These are phyloP conservation scores for Origma solitaria DNA, from an alignment of 2,113 vertebrate genomes.

Conservation along the genomic window DNA sequence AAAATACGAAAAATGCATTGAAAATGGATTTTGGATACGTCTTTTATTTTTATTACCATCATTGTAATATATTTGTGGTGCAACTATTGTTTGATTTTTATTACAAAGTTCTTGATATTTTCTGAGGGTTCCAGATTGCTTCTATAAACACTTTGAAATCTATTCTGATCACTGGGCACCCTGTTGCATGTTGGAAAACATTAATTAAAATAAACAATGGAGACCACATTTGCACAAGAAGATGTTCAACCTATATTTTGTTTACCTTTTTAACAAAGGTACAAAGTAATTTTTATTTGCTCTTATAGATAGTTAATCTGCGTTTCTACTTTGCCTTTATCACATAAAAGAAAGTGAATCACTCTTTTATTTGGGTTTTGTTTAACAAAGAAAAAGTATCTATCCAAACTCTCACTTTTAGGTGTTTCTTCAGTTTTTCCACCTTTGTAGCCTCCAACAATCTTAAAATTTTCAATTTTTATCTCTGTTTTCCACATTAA, in stretches of 20 bases:
- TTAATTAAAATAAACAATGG: neutral
- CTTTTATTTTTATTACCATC: neutral
- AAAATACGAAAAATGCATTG: neutral
- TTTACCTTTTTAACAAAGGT: neutral
- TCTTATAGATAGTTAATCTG: neutral
- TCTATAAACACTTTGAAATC: neutral
- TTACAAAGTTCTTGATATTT: neutral
- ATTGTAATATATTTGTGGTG: neutral
- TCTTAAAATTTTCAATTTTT: neutral
- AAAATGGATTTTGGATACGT: neutral
- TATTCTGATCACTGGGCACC: neutral
- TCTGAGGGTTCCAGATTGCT: neutral
- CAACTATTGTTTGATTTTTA: neutral
- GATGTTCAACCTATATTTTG: neutral
- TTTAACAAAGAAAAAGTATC: neutral
- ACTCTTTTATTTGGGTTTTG: neutral
- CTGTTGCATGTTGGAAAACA: neutral
- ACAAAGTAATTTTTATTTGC: neutral
- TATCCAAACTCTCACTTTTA: neutral
- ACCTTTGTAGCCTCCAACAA: neutral
- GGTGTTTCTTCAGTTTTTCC: neutral
- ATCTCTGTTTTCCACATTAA: neutral
- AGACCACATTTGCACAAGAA: neutral
- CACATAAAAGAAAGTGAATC: neutral
- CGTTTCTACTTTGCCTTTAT: neutral